Percentiles rank a stretch among this genome's conserved stretches.
phyloP scores from a whole-genome alignment of 2,797 vertebrate genomes.

The Heteromormyrus szaboi region DNA sequence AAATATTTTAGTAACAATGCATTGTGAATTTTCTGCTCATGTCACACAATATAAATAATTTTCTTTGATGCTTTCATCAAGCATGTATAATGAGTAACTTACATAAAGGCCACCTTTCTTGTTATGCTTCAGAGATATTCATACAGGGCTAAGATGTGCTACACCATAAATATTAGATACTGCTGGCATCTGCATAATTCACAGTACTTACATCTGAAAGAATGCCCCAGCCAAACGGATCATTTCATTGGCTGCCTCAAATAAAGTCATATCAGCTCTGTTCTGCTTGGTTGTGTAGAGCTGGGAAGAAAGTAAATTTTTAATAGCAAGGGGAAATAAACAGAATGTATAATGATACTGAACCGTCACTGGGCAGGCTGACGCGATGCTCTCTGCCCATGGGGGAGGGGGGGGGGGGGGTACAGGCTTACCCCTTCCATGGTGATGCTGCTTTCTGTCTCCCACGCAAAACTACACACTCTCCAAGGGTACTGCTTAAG shows the following conservation, averaged over 20 bases:
- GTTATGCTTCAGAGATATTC: slow-evolving; percentile 44
- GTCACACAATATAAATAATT: slow-evolving; percentile 16
- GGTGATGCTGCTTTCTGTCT: slow-evolving; percentile 30
- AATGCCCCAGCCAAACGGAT: slow-evolving; percentile 41
- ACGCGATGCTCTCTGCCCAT: slow-evolving; percentile 34
- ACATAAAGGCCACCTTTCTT: slow-evolving; percentile 24
- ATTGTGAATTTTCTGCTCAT: neutral
- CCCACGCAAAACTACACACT: slow-evolving; percentile 29
- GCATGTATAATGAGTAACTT: slow-evolving; percentile 25
- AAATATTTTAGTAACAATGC: neutral
- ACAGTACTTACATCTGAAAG: slow-evolving; percentile 58
- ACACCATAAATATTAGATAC: slow-evolving; percentile 55
- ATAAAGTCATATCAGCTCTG: slow-evolving; percentile 42
- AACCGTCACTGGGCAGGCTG: slow-evolving; percentile 48
- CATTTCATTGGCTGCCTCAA: slow-evolving; percentile 47
- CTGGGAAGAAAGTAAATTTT: slow-evolving; percentile 49
- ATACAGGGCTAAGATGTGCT: slow-evolving; percentile 34
- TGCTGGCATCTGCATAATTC: slow-evolving; percentile 60
- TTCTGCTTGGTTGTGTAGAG: slow-evolving; percentile 44
- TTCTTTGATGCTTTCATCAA: slow-evolving; percentile 11
- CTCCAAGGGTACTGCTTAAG: slow-evolving; percentile 49
- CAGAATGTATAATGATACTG: slow-evolving; percentile 52
- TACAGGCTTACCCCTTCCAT: slow-evolving; percentile 31
- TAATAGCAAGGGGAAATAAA: slow-evolving; percentile 46
- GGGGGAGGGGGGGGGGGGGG: neutral